phyloP scores from a whole-genome alignment of 2,113 vertebrate species.

The Lampris incognitus region DNA sequence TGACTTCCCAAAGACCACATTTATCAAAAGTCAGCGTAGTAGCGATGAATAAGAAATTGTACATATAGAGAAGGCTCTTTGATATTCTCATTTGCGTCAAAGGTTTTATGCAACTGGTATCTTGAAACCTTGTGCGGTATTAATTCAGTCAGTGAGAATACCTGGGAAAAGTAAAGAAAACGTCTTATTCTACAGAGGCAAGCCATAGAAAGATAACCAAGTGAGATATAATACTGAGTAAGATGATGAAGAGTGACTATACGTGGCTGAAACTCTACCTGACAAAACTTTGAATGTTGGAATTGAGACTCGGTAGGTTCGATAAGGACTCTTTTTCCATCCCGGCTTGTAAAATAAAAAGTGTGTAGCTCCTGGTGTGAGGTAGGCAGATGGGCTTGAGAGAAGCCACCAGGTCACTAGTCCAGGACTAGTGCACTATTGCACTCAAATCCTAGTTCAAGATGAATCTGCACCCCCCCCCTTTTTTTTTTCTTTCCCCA shows the following conservation, averaged over 20 bases:
- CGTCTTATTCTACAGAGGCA: background rate
- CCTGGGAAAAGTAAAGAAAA: background rate
- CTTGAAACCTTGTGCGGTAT: background rate
- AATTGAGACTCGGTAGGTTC: no score
- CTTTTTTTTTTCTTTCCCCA: no score
- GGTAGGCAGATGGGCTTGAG: background rate
- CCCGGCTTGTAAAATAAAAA: background rate
- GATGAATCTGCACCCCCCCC: background rate
- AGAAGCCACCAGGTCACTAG: background rate
- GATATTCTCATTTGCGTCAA: background rate
- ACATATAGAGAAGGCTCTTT: background rate
- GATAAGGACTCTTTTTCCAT: no score
- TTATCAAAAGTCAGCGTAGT: background rate
- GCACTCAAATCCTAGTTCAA: background rate
- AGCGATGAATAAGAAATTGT: background rate
- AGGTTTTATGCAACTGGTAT: slow-evolving; percentile 2
- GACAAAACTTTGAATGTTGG: no score
- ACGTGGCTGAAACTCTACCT: no score
- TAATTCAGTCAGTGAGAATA: background rate
- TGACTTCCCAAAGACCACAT: background rate
- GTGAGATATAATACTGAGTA: background rate
- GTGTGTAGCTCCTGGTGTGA: background rate
- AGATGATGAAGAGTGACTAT: no score
- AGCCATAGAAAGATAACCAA: background rate
- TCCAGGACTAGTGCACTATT: background rate